Conservation (phyloP, 2,888 invertebrate genomes). For the Automeris io region DNA sequence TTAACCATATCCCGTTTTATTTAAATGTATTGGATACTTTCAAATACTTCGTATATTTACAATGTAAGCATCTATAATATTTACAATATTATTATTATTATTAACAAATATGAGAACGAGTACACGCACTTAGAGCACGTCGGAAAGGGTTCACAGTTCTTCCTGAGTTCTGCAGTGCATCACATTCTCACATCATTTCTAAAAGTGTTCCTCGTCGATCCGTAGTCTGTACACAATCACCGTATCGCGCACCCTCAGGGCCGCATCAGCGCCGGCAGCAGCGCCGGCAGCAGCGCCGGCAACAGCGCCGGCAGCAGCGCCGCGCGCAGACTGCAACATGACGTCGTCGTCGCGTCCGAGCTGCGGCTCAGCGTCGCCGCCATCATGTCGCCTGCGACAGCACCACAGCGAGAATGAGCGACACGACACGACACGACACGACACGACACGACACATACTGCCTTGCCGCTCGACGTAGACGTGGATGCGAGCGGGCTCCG, state of each 20-base stretch:
- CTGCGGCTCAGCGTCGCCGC: slow-evolving; percentile 91
- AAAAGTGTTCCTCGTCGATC: too few relatives aligned
- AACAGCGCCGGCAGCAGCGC: slow-evolving; percentile 2
- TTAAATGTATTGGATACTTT: too few relatives aligned
- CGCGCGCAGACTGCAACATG: slow-evolving; percentile 8
- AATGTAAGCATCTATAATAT: too few relatives aligned
- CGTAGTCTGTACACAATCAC: too few relatives aligned
- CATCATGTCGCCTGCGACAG: slow-evolving; percentile 88
- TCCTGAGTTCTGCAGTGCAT: too few relatives aligned
- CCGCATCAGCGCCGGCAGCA: neutral
- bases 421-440: neutral
- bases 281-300: neutral
- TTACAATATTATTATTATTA: too few relatives aligned
- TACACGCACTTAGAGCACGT: too few relatives aligned
- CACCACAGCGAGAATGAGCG: neutral
- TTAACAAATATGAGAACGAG: too few relatives aligned
- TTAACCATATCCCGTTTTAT: too few relatives aligned
- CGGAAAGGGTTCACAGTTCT: too few relatives aligned
- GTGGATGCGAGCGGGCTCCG: slow-evolving; percentile 91
- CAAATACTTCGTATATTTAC: too few relatives aligned
- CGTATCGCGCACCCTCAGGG: neutral
- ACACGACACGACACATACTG: slow-evolving; percentile 54
- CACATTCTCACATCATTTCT: too few relatives aligned
- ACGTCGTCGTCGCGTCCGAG: slow-evolving; percentile 36
- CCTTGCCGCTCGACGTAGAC: slow-evolving; percentile 96